Evolutionary conservation across 2,888 invertebrate genomes (phyloP).

Genomic region (Parnassius mnemosyne): DNA sequence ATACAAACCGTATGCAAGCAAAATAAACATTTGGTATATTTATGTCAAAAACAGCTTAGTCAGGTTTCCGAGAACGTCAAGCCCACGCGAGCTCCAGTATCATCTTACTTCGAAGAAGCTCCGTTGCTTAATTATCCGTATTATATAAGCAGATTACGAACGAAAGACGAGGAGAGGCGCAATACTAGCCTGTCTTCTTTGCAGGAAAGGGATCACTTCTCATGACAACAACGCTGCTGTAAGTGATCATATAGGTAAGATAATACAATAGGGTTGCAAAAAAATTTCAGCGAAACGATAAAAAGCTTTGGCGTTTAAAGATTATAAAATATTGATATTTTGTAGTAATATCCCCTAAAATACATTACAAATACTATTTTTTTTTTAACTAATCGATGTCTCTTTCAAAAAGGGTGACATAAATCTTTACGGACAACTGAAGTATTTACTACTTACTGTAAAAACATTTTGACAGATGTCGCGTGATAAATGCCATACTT

Average conservation of each 20-base stretch:
- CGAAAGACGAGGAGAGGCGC: background rate
- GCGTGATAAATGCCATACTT: no score
- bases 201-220: background rate
- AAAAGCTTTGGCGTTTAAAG: background rate
- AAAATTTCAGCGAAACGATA: background rate
- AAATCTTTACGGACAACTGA: no score
- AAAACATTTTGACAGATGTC: no score
- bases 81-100: slow-evolving; percentile 13
- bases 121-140: slow-evolving; percentile 17
- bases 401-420: no score
- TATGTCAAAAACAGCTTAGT: slow-evolving; percentile 18
- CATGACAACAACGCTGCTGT: background rate
- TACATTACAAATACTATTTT: no score
- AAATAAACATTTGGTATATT: slow-evolving; percentile 14
- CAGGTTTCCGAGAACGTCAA: slow-evolving; percentile 17
- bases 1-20: slow-evolving; percentile 6
- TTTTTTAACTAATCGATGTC: no score
- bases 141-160: slow-evolving; percentile 17
- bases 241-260: background rate
- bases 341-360: no score
- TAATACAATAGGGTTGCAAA: background rate
- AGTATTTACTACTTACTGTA: no score
- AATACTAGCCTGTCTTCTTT: slow-evolving; percentile 1
- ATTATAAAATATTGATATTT: no score
- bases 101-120: slow-evolving; percentile 23